A percentile compares a stretch with the other conserved stretches of the same genome.
Conservation (phyloP, 2,113 vertebrate genomes). For the Aegotheles bennettii region DNA sequence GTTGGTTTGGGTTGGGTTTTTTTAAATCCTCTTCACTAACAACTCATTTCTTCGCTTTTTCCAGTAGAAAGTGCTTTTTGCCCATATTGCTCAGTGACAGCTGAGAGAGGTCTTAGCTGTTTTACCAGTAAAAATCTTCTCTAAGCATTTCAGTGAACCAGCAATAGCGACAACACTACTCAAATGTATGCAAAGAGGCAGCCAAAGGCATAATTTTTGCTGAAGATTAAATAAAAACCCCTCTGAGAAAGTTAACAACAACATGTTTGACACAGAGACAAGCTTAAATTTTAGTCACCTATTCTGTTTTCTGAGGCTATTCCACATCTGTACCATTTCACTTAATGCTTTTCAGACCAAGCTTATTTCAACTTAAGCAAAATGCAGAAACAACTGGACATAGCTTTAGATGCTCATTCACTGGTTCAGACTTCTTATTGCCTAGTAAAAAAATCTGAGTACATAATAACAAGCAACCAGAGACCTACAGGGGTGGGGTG, state of each 20-base stretch:
- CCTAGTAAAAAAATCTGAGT: neutral
- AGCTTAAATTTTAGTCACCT: neutral
- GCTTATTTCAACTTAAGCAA: neutral
- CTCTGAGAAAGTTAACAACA: neutral
- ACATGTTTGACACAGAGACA: neutral
- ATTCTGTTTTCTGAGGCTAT: neutral
- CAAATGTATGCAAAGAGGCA: neutral
- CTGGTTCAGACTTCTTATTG: neutral
- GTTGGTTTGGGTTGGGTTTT: neutral
- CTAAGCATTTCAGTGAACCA: neutral
- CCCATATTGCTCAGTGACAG: neutral
- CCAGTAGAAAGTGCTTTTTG: neutral
- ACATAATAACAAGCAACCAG: neutral
- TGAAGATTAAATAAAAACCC: neutral
- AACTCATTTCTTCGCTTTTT: neutral
- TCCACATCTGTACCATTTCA: neutral
- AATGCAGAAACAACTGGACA: rapidly evolving
- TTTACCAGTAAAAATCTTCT: neutral
- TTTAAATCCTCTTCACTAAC: neutral
- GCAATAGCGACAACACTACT: neutral
- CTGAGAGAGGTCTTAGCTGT: neutral
- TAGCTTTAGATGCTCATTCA: neutral
- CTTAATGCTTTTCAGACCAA: neutral
- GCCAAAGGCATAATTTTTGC: neutral
- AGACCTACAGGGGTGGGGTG: neutral